These are phyloP conservation scores for Caenorhabditis brenneri DNA, from an alignment of 1,140 invertebrate species.

Conservation along the genomic window DNA sequence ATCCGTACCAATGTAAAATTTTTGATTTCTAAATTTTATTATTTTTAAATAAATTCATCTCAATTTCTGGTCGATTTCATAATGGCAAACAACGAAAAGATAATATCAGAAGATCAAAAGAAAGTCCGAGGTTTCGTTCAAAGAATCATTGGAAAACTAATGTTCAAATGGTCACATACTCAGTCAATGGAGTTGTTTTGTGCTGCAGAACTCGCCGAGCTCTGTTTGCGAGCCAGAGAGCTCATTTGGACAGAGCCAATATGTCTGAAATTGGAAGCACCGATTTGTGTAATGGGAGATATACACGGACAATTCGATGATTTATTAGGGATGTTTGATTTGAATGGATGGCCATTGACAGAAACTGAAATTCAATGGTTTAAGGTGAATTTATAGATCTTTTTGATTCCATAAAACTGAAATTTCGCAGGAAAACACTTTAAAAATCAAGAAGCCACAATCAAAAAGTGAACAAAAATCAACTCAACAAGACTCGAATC, in stretches of 20 bases:
- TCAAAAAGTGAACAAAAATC: not conserved
- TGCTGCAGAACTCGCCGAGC: not conserved
- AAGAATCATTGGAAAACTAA: not conserved
- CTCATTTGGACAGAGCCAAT: slow-evolving; percentile 26
- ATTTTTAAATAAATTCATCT: not conserved
- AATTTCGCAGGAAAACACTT: not conserved
- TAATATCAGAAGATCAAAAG: not conserved
- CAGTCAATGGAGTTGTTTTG: slow-evolving; percentile 8
- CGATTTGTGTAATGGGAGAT: slow-evolving; percentile 28
- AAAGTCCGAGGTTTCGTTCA: slow-evolving; percentile 3
- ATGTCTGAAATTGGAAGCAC: not conserved
- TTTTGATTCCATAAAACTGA: no score
- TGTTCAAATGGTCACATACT: slow-evolving; percentile 5
- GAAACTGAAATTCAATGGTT: not conserved
- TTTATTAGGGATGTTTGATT: slow-evolving; percentile 46
- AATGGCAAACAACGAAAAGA: not conserved
- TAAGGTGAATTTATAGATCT: no score
- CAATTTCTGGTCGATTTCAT: not conserved
- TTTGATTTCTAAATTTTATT: no score
- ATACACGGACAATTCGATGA: slow-evolving; percentile 55
- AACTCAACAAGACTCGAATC: slow-evolving; percentile 8
- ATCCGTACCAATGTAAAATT: no score
- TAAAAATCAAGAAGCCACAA: not conserved
- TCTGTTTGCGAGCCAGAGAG: not conserved
- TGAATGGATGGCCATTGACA: slow-evolving; percentile 48